Base-by-base conservation (phyloP, 2,797 vertebrate species). In the Cottoperca gobio region DNA sequence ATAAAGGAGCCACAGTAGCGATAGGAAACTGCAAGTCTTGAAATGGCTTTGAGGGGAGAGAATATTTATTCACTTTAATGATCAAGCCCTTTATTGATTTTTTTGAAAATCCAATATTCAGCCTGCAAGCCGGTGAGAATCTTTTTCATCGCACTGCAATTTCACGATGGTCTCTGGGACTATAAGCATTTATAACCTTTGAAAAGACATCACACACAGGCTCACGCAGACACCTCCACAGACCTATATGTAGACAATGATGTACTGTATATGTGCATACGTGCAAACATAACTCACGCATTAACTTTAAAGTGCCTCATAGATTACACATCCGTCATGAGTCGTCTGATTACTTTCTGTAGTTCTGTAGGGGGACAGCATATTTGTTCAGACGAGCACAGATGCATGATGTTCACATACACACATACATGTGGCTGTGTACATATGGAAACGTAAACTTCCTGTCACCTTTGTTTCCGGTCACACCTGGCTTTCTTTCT, bases 51-150 rank as follows among this genome's bases (percentile, higher is more conserved):
- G 89, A 93, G 94, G 89, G 74, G 66, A 79, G 86, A 92, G 91
- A 94, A 94, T 95, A 94, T 95, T 94, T 95, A 95, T 95, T 94
- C 90, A 88, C 92, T 94, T 94, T 95, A 95, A 95, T 95, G 93
- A 95, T 92, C 90, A 92, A 86, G 82, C 76, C 83, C 85, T 93
- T 92, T 93, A 94, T 94, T 95, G 95, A 95, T 95, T 94, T 95
- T 94, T 92, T 84, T 78, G 88, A 91, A 59, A 94, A 95, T 95
- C 93, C 94, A 94, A 95, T 95, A 95, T 94, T 94, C 93, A 88
- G 87, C 86, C 90, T 83, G 78, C 89, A 76, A 92, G 88, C 91
- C 89, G 84, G 81, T 78, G 85, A 91, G 89, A 90, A 88, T 92
- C 87, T 90, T 87, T 88, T 83, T 85, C 87, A 89, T 89, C 62